Evolutionary conservation across 2,797 vertebrate genomes (phyloP), one percentile per base, ranked within the genome.

Genomic region (Podarcis lilfordi): DNA sequence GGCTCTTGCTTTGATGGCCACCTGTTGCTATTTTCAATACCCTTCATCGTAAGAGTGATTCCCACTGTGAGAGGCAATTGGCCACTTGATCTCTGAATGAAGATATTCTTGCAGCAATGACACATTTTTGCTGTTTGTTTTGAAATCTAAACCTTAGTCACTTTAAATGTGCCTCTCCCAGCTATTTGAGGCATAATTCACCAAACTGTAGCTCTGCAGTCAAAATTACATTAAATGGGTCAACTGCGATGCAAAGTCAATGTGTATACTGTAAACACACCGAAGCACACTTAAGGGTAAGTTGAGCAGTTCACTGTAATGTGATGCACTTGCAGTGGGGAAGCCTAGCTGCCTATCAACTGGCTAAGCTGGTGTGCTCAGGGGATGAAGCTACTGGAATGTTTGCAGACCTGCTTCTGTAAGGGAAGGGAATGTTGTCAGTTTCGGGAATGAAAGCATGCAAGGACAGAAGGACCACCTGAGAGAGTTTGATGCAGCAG

Each of bases 191-290:
- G 17, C 32, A 72, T 25, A 32, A 81, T 61, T 74, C 78, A 80
- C 32, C 6, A 1, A 61, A 72, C 10, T 27, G 17, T 40, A 29
- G 27, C 72, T 61, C 55, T 32, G 23, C 23, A 76, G 59, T 3
- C 8, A 29, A 40, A 85, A 25, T 29, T n/a, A 19, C 27, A 27
- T 74, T 19, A 32, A 84, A 29, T 69, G 84, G 86, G 74, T 37
- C 93, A 61, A 0, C 64, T 90, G 71, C 61, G 3, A 85, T 87
- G 50, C 66, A 80, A 50, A 64, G 82, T 40, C 35, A 27, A 88
- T 59, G 0, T 80, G 0, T n/a, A 86, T 29, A 23, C 9, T 17
- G 61, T 23, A n/a, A 3, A 8, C 69, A 23, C 13, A 35, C 35
- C 35, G 3, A 50, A 80, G 32, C 25, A 25, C 66, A 29, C 27